phyloP scores from a whole-genome alignment of 2,888 invertebrate species.

The Zelleria hepariella region DNA sequence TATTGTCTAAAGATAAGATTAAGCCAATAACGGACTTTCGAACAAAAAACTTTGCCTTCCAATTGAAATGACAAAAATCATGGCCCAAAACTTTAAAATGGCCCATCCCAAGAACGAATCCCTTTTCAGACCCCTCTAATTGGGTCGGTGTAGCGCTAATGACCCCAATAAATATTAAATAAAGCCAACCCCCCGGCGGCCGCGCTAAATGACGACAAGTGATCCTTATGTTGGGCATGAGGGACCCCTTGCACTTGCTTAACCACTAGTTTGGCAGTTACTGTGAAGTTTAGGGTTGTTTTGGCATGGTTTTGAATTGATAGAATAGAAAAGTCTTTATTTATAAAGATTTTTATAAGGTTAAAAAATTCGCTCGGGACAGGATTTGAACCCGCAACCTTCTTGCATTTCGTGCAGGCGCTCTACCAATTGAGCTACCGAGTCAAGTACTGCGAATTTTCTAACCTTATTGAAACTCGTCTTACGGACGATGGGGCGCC shows the following conservation, averaged over 20 bases:
- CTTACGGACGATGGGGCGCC: no score
- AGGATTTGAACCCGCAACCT: no score
- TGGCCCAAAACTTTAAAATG: background rate
- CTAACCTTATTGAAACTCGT: no score
- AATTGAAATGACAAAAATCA: background rate
- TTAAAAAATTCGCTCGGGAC: no score
- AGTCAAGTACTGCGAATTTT: no score
- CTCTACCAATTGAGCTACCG: no score
- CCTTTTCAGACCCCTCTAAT: background rate
- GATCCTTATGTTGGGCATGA: background rate
- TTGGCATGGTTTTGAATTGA: background rate
- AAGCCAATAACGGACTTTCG: background rate
- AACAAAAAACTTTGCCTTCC: no score
- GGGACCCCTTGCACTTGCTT: background rate
- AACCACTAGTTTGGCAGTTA: background rate
- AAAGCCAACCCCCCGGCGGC: conserved; percentile 1
- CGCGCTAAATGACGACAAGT: background rate
- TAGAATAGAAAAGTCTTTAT: conserved; percentile 21
- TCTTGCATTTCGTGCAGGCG: no score
- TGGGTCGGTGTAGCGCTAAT: conserved; percentile 1
- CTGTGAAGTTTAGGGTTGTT: background rate
- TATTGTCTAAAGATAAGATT: no score
- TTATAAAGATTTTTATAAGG: no score
- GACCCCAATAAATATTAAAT: conserved; percentile 8
- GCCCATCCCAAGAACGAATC: background rate